Conservation (phyloP, 2,797 vertebrate species). For the Crax fasciolata region DNA sequence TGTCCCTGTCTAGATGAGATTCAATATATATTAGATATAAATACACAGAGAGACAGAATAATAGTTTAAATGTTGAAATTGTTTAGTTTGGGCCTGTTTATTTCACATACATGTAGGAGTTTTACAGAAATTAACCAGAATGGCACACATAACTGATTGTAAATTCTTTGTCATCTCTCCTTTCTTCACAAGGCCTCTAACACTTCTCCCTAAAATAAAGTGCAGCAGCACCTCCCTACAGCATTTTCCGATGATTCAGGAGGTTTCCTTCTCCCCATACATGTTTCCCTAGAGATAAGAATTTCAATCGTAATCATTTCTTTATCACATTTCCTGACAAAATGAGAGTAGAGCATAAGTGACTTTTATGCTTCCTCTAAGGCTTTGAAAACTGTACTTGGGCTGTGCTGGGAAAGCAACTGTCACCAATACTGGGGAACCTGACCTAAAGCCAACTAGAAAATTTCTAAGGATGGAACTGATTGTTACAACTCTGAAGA, state of each 20-base stretch:
- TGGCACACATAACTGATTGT: background rate
- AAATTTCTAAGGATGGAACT: background rate
- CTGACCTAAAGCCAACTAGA: background rate
- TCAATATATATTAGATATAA: background rate
- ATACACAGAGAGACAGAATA: background rate
- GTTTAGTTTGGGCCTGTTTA: background rate
- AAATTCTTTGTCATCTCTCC: background rate
- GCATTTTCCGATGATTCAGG: background rate
- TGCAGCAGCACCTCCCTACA: background rate
- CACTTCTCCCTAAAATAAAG: background rate
- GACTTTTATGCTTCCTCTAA: background rate
- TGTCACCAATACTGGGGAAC: background rate
- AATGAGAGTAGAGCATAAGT: background rate
- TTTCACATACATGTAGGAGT: background rate
- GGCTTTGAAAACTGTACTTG: background rate
- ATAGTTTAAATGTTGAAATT: background rate
- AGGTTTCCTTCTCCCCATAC: background rate
- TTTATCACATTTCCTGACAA: background rate
- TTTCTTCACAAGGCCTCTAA: background rate
- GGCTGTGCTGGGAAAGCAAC: background rate
- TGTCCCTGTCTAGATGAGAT: background rate
- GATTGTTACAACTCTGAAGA: background rate
- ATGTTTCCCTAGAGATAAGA: background rate
- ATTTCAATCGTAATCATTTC: background rate
- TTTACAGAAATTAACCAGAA: background rate